Evolutionary conservation across 2,113 vertebrate genomes (phyloP).

Genomic region (Lota lota): DNA sequence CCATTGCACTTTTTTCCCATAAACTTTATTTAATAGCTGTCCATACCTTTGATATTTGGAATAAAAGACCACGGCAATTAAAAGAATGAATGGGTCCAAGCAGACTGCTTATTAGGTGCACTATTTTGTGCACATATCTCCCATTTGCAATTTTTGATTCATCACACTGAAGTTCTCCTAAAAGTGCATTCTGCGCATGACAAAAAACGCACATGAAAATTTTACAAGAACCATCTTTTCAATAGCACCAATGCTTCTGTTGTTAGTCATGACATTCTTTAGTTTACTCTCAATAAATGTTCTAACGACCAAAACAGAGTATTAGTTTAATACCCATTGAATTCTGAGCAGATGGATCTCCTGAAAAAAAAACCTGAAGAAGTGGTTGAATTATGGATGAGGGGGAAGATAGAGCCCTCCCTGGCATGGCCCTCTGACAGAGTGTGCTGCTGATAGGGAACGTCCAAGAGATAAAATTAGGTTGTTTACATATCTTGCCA

Average conservation of each 20-base stretch:
- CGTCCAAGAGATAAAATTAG: slow-evolving; percentile 36
- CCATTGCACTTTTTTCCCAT: too few relatives aligned
- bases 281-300: background rate
- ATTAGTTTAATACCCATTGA: slow-evolving; percentile 21
- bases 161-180: too few relatives aligned
- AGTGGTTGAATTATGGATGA: slow-evolving; percentile 38
- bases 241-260: slow-evolving; percentile 40
- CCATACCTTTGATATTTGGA: too few relatives aligned
- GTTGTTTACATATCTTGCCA: slow-evolving; percentile 27
- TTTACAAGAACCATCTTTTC: too few relatives aligned
- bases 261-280: slow-evolving; percentile 23
- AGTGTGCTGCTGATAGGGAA: slow-evolving; percentile 42
- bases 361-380: slow-evolving; percentile 32
- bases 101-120: too few relatives aligned
- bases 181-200: background rate
- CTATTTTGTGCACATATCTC: too few relatives aligned
- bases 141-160: too few relatives aligned
- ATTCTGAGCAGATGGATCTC: slow-evolving; percentile 43
- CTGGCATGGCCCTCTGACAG: slow-evolving; percentile 38
- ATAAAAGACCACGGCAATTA: too few relatives aligned
- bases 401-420: slow-evolving; percentile 36
- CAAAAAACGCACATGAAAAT: too few relatives aligned
- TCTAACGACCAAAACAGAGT: slow-evolving; percentile 12
- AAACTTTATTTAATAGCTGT: too few relatives aligned
- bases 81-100: too few relatives aligned